A percentile compares a stretch with the other conserved stretches of the same genome.
Evolutionary conservation across 30 jellyfish, hydroid and myxozoan genomes (phyloP).

Genomic region (Turritopsis dohrnii): DNA sequence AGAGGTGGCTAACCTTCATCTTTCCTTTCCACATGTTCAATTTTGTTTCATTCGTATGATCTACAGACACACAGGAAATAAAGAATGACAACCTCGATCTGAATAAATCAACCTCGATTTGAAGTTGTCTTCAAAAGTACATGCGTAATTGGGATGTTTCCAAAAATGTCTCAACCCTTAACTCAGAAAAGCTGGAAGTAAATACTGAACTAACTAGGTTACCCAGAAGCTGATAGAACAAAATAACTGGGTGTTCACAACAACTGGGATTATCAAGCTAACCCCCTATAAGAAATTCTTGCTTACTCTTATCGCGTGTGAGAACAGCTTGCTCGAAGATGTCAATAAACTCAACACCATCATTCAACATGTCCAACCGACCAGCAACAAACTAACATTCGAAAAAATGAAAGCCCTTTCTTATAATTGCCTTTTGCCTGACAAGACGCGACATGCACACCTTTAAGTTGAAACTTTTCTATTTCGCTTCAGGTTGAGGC

Average conservation of each 20-base stretch:
- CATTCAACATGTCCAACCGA: constrained; percentile 74
- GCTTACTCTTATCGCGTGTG: constrained; percentile 51
- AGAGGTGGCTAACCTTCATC: not conserved
- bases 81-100: not conserved
- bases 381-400: constrained; percentile 80
- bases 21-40: not conserved
- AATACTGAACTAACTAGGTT: too few relatives aligned
- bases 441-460: too few relatives aligned
- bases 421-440: too few relatives aligned
- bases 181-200: too few relatives aligned
- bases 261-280: not conserved
- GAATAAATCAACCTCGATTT: too few relatives aligned
- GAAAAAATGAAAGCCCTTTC: too few relatives aligned
- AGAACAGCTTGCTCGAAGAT: constrained; percentile 72
- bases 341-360: constrained; percentile 71
- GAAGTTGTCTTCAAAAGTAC: too few relatives aligned
- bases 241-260: not conserved
- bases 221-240: not conserved
- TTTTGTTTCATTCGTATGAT: not conserved
- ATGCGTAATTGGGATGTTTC: too few relatives aligned
- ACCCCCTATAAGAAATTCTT: not conserved
- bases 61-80: not conserved
- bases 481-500: too few relatives aligned
- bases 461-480: too few relatives aligned
- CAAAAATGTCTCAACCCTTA: too few relatives aligned